Percentiles rank a stretch among this genome's conserved stretches.
Conservation (phyloP, 1,140 invertebrate genomes). For the Caenorhabditis tropicalis region DNA sequence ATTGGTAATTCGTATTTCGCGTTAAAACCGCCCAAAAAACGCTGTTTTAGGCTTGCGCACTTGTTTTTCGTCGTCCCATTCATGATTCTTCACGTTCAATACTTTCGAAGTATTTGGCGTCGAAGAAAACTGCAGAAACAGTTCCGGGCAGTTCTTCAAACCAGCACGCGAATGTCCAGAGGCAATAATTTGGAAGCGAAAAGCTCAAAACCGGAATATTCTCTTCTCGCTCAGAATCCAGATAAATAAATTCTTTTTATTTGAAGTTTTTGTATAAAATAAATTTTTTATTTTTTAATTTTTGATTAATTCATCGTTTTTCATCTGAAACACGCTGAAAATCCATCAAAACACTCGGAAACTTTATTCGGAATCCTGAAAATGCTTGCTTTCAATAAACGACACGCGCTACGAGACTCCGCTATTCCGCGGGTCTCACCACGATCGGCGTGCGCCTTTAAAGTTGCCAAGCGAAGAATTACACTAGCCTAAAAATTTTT, state of each 20-base stretch:
- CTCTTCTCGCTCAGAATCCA: not conserved
- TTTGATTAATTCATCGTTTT: no score
- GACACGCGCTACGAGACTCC: not conserved
- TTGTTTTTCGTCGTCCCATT: conserved; percentile 19
- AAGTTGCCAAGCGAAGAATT: not conserved
- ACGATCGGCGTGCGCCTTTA: conserved; percentile 5
- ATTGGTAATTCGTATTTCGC: not conserved
- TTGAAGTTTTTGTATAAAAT: no score
- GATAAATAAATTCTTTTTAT: no score
- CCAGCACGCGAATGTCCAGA: no score
- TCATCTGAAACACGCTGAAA: no score
- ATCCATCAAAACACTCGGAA: not conserved
- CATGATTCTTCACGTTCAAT: conserved; percentile 6
- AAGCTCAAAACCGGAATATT: not conserved
- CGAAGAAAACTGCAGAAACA: not conserved
- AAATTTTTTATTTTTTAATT: no score
- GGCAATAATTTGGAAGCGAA: no score
- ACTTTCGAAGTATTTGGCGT: not conserved
- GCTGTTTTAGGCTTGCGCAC: not conserved
- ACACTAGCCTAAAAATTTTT: not conserved
- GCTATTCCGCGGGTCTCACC: not conserved
- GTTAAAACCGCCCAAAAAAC: not conserved
- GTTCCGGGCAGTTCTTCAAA: not conserved
- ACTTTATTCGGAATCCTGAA: not conserved
- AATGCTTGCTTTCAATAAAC: not conserved